Base-by-base conservation (phyloP, 2,113 vertebrate species). In the Pollachius pollachius region DNA sequence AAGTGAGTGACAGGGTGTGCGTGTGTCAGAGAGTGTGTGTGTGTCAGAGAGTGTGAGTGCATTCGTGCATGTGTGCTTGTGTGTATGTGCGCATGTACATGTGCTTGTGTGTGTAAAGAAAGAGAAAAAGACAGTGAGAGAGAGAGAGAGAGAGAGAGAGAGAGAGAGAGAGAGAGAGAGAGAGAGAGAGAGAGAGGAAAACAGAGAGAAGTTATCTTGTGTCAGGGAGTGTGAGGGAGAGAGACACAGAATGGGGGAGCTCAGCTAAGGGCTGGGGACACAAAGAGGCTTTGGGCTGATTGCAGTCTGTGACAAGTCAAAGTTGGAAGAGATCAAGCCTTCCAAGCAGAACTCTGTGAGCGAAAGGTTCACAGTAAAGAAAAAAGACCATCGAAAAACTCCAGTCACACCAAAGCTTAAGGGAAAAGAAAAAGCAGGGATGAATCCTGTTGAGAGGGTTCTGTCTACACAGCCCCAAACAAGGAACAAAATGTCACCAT, bases 211-310 rank as follows among this genome's bases (percentile, higher is more conserved):
- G 79, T 74, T 78, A 82, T 78, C 69, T 76, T 74, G 68, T 76
- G 75, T 81, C 84, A 83, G 78, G 79, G 65, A 78, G 78, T 77
- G 79, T 34, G 30, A 34, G 30, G 30, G 30, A 34, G 30, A 34
- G 30, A 34, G 6, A 73, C 79, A 78, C 70, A 75, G 80, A 77
- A 89, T 89, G 88, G 85, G 79, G 84, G 76, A 34, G 87, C 84
- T 90, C 82, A 88, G 79, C 75, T 83, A 75, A 69, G 64, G 80
- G 84, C 73, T 71, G 81, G 82, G 81, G 88, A 86, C 81, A 87
- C 81, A 84, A 84, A 82, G 70, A 75, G 79, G 83, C 81, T 88
- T 82, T 79, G 30, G 68, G 76, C 79, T 81, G 85, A 88, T 85
- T 85, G 83, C 63, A 72, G 70, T 71, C 74, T 85, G 83, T 85